Evolutionary conservation across 2,797 vertebrate species (phyloP).

Genomic region (Hybognathus amarus): DNA sequence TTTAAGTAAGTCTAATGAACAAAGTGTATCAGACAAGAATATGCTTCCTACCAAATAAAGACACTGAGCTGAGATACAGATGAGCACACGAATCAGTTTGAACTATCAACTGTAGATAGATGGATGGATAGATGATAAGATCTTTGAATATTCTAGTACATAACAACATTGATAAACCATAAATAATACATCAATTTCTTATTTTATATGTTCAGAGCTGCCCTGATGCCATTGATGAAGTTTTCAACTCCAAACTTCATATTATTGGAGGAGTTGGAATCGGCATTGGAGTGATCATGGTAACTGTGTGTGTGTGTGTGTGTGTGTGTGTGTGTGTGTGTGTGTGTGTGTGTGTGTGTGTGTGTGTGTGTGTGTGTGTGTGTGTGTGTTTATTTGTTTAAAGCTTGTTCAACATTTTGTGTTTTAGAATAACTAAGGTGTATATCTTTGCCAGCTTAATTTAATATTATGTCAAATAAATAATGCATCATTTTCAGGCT

Average conservation of each 20-base stretch:
- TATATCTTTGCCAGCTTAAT: background rate
- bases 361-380: no score
- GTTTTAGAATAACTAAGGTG: background rate
- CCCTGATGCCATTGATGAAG: slow-evolving; percentile 83
- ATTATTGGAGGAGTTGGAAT: slow-evolving; percentile 91
- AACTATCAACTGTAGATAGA: background rate
- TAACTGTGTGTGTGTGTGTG: slow-evolving; percentile 57
- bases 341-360: no score
- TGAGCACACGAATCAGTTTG: background rate
- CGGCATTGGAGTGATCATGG: slow-evolving; percentile 90
- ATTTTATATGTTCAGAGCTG: slow-evolving; percentile 78
- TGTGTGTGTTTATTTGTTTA: background rate
- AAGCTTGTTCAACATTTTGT: background rate
- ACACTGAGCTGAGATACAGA: background rate
- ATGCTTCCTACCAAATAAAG: no score
- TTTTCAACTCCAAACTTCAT: slow-evolving; percentile 90
- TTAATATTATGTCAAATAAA: background rate
- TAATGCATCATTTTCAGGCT: background rate
- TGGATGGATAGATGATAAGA: background rate
- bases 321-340: no score
- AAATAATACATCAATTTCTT: background rate
- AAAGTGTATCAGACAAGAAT: background rate
- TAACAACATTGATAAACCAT: background rate
- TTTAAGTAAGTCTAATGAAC: background rate
- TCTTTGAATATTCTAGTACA: background rate